Base-by-base conservation (phyloP, 2,888 invertebrate genomes). In the Drosophila leonis region DNA sequence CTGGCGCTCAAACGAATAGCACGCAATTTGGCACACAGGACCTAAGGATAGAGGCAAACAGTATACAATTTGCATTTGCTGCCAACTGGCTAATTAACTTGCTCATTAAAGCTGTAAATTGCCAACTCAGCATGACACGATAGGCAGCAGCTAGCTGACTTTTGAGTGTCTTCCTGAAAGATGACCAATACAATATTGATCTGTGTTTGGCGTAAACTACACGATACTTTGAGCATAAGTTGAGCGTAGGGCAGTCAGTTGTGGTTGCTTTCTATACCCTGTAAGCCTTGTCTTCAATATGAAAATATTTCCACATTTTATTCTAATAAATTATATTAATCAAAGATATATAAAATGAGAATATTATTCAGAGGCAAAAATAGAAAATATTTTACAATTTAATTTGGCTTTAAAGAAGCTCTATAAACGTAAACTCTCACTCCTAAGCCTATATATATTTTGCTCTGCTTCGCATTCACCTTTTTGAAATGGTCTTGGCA, bases 101-200 rank as follows among this genome's bases (percentile, higher is more conserved):
- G 76, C 73, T 73, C 82, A 85, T 88, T 85, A 81, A 79, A 73
- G 75, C 65, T 65, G 72, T 79, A 74, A 81, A 74, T 74, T 68
- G 70, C 61, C 72, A 63, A 79, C 67, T 80, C 83, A 83, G 72
- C 85, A 85, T 80, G 82, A 83, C 75, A 63, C 44, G 51, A 61
- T 49, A n/a, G 49, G 29, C 59, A 65, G 35, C 35, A 13, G 13
- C 56, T 64, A 80, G 70, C 80, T 82, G 76, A 27, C 37, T 55
- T 35, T 42, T 57, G 41, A 13, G 20, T 29, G 52, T 39, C 54
- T 54, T 37, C 27, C 66, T 72, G 54, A 37, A 66, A 61, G 73
- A 62, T 42, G 55, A 41, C 61, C 59, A 37, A 29, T 13, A 51
- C 55, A 33, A 61, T 49, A 59, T 59, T 57, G 27, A 29, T 29